Base-by-base conservation (phyloP, 1,140 invertebrate species). In the Zophobas atratus region DNA sequence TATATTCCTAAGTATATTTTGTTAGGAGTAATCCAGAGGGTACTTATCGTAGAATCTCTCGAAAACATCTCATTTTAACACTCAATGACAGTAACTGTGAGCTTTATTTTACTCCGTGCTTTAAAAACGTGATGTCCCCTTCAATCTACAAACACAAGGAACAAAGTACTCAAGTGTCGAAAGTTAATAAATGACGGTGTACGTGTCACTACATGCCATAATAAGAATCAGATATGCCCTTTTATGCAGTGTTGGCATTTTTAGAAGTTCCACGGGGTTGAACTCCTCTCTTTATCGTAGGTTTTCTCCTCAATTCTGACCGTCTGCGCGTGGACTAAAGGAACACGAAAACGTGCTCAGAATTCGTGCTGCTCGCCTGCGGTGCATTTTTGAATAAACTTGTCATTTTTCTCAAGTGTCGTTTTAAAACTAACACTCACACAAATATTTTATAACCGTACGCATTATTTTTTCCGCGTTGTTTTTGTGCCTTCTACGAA, bases 361-460 rank as follows among this genome's bases (percentile, higher is more conserved):
- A 67, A 67, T 67, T 43, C 57, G 34, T 20, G 39, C n/a, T 8
- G 60, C 60, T 67, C 56, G 60, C 60, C 60, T 67, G 60, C 39
- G 60, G 60, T 67, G 60, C 60, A 67, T 67, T 67, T 67, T 67
- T 67, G 60, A 67, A 67, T 67, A 67, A 67, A 67, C 60, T 67
- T 67, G 60, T 67, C 60, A 67, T 67, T 67, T 67, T 67, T 67
- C 60, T 67, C 38, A 67, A 67, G 60, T 67, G 60, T 67, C 60
- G 39, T 67, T 43, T 43, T 46, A 43, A 67, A 67, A 67, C 60
- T 67, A 67, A 67, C 60, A 43, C 60, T 20, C 39, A 41, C 38
- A 67, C 60, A 67, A 41, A 67, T 67, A 43, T 43, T 43, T 67
- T 41, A 67, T 43, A 43, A 34, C 2, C 60, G 6, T 39, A 67